phyloP scores from a whole-genome alignment of 1,140 invertebrate species.

The Eueides isabella region DNA sequence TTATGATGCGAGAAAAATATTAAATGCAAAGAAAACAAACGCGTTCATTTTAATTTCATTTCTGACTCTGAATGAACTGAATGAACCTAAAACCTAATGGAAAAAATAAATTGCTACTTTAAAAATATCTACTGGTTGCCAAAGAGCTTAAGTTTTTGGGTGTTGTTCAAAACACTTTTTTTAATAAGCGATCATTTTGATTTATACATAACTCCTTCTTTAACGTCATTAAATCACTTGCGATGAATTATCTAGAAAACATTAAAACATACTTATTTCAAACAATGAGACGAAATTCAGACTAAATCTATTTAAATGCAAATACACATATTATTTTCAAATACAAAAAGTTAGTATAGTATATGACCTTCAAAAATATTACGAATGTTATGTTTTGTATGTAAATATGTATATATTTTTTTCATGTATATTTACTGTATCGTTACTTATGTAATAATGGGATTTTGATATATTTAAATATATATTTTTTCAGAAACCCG shows the following conservation, averaged over 20 bases:
- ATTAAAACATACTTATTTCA: neutral
- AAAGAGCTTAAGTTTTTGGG: neutral
- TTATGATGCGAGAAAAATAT: no score
- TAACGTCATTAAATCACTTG: neutral
- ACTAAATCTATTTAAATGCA: neutral
- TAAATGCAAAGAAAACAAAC: no score
- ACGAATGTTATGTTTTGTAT: neutral
- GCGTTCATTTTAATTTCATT: no score
- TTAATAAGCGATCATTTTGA: neutral
- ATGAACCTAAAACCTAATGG: no score
- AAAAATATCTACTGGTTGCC: no score
- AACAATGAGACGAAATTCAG: neutral
- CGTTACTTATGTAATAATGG: no score
- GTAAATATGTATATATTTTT: neutral
- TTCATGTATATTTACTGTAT: no score
- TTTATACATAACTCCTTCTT: neutral
- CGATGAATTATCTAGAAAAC: neutral
- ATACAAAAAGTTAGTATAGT: neutral
- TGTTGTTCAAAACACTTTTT: neutral
- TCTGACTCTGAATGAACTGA: no score
- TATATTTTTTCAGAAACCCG: no score
- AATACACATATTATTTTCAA: neutral
- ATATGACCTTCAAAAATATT: neutral
- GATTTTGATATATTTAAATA: no score
- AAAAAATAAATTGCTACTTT: no score